Conservation (phyloP, 2,797 vertebrate genomes). For the Lacerta agilis region DNA sequence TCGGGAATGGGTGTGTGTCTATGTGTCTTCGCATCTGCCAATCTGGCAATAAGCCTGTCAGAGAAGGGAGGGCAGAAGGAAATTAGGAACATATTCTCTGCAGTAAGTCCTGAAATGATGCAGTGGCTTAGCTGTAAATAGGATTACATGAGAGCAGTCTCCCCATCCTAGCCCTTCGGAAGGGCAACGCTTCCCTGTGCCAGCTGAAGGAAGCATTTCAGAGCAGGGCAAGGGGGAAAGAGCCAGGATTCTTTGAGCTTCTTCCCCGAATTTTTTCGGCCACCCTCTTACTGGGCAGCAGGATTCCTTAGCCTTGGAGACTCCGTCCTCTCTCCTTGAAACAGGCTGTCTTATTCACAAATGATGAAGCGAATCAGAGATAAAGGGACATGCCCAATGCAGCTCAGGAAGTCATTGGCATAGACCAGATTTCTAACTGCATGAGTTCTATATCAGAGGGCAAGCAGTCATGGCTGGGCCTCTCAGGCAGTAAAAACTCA, state of each 20-base stretch:
- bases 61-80: neutral
- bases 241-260: too few relatives aligned
- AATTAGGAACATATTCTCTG: constrained; percentile 1
- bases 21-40: neutral
- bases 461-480: neutral
- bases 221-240: neutral
- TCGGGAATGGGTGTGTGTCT: neutral
- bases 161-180: neutral
- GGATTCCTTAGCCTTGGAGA: neutral
- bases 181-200: too few relatives aligned
- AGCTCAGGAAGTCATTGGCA: neutral
- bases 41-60: neutral
- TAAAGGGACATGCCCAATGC: neutral
- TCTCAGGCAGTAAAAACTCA: too few relatives aligned
- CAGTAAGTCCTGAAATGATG: constrained; percentile 1
- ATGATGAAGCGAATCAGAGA: neutral
- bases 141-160: neutral
- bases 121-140: neutral
- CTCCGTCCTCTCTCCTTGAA: neutral
- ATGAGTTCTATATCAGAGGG: neutral
- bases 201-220: neutral
- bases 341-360: too few relatives aligned
- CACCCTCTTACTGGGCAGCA: neutral
- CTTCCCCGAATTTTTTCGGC: neutral
- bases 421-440: neutral